Percentiles rank a stretch among this genome's conserved stretches.
Evolutionary conservation across 2,888 invertebrate genomes (phyloP).

Genomic region (Pyrrhia umbra): DNA sequence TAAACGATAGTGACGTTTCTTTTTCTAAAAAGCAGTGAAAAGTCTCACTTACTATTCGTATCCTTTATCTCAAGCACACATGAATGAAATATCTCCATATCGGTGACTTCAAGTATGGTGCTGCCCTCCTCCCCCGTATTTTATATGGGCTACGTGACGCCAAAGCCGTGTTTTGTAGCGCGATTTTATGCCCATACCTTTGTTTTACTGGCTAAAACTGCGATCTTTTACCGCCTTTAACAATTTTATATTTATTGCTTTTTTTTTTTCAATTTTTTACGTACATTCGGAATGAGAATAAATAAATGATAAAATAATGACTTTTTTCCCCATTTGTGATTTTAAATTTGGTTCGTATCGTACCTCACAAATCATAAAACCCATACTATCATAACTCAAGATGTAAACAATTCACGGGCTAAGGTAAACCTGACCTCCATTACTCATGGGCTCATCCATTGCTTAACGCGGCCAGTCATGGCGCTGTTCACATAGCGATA

Average conservation of each 20-base stretch:
- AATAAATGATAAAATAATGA: no score
- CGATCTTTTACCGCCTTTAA: constrained; percentile 12
- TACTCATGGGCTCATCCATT: constrained; percentile 46
- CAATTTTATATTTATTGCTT: constrained; percentile 26
- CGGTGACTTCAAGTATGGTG: constrained; percentile 17
- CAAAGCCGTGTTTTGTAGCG: constrained; percentile 29
- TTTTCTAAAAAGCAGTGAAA: neutral
- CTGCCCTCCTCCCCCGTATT: constrained; percentile 13
- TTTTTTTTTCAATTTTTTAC: constrained; percentile 1
- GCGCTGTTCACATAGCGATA: constrained; percentile 1
- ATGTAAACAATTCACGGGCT: constrained; percentile 47
- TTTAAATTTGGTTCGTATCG: no score
- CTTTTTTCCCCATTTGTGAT: no score
- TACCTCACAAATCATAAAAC: constrained; percentile 39
- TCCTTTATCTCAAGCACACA: neutral
- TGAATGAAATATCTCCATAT: constrained; percentile 19
- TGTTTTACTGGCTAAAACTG: constrained; percentile 38
- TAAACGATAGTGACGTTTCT: no score
- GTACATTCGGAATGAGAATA: no score
- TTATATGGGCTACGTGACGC: constrained; percentile 51
- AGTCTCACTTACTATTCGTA: no score
- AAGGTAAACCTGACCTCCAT: constrained; percentile 26
- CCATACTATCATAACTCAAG: constrained; percentile 42
- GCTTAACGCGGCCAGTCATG: constrained; percentile 44
- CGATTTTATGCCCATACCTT: constrained; percentile 39